Evolutionary conservation across 2,113 vertebrate species (phyloP).

Genomic region (Lepus timidus): DNA sequence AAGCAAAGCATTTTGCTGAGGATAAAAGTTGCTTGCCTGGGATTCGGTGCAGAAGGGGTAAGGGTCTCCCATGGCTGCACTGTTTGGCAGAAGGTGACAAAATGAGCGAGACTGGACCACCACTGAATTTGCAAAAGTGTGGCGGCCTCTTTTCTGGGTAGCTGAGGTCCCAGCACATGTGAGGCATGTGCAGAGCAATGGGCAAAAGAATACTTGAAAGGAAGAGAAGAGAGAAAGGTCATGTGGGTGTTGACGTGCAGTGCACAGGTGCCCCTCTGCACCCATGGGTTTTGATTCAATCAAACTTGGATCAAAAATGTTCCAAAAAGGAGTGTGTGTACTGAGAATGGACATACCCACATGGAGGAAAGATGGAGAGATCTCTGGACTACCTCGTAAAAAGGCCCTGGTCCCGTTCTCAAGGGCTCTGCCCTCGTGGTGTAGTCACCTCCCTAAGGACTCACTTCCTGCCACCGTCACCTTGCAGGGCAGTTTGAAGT

Average conservation of each 20-base stretch:
- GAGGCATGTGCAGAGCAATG: background rate
- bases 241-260: too few species aligned
- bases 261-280: too few species aligned
- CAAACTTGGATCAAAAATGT: too few species aligned
- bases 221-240: background rate
- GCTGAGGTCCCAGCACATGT: too few species aligned
- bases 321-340: too few species aligned
- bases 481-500: background rate
- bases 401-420: background rate
- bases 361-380: too few species aligned
- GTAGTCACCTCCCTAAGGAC: background rate
- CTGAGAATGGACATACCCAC: background rate
- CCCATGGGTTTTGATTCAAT: too few species aligned
- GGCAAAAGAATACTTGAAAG: background rate
- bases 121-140: background rate
- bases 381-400: background rate
- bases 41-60: background rate
- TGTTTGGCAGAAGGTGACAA: too few species aligned
- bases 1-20: background rate
- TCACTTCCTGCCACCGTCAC: too few species aligned
- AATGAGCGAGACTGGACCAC: rapidly evolving
- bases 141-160: background rate
- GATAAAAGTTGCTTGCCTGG: background rate
- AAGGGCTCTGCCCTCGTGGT: too few species aligned
- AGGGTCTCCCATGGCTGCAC: too few species aligned